These are phyloP conservation scores for Eubucco bourcierii DNA, from an alignment of 2,113 vertebrate genomes.

Conservation along the genomic window DNA sequence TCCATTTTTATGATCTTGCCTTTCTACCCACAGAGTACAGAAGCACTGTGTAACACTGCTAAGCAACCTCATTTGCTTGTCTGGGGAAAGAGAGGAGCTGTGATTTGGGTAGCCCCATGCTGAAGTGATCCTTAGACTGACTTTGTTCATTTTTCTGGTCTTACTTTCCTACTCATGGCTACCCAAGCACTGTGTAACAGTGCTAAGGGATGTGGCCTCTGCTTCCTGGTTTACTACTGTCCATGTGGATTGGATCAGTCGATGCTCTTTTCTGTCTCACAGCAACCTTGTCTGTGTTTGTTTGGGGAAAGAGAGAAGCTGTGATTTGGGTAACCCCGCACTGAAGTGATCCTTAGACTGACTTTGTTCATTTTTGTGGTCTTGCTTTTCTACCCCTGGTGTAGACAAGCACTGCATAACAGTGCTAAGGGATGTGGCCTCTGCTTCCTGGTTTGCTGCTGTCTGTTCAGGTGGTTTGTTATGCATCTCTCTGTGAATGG, in stretches of 20 bases:
- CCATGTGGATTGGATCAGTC: neutral
- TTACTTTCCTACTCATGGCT: no score
- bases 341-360: neutral
- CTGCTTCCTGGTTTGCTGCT: neutral
- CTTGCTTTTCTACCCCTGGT: neutral
- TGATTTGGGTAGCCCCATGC: no score
- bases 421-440: neutral
- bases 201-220: neutral
- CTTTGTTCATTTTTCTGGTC: no score
- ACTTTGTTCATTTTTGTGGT: neutral
- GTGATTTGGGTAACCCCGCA: neutral
- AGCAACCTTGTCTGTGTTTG: neutral
- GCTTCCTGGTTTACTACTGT: neutral
- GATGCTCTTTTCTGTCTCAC: rapidly evolving
- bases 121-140: no score
- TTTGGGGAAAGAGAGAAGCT: neutral
- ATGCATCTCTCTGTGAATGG: neutral
- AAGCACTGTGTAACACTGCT: no score
- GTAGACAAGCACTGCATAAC: neutral
- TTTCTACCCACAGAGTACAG: no score
- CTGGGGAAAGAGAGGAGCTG: no score
- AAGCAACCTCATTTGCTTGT: no score
- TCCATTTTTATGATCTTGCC: no score
- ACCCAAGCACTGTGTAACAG: no score
- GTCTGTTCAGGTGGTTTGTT: neutral